phyloP scores from a whole-genome alignment of 1,140 invertebrate species.

The Drosophila insularis region DNA sequence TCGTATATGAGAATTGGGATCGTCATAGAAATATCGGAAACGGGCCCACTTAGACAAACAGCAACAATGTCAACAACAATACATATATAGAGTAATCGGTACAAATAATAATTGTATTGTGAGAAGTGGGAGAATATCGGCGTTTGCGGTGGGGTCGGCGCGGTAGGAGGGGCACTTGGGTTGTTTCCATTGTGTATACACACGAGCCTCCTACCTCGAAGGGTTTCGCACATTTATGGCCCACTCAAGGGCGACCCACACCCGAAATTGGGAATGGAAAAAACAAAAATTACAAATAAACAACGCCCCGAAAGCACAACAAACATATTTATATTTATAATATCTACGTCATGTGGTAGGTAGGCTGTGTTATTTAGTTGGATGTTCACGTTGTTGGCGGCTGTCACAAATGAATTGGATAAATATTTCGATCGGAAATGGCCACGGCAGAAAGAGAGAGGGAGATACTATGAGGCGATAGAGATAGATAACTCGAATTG shows the following conservation, averaged over 20 bases:
- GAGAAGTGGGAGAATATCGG: conserved; percentile 1
- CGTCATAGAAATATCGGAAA: conserved; percentile 47
- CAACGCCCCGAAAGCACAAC: conserved; percentile 31
- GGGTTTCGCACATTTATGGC: conserved; percentile 36
- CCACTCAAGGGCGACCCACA: conserved; percentile 40
- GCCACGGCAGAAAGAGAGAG: neutral
- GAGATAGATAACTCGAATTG: conserved; percentile 2
- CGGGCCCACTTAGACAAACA: conserved; percentile 55
- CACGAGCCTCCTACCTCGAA: conserved; percentile 55
- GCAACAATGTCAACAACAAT: conserved; percentile 50
- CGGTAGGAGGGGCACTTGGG: conserved; percentile 43
- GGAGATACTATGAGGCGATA: too few relatives aligned
- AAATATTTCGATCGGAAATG: conserved; percentile 18
- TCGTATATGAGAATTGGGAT: neutral
- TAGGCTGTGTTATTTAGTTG: conserved; percentile 14
- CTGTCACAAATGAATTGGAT: conserved; percentile 20
- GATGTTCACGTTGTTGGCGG: conserved; percentile 18
- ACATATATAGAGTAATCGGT: conserved; percentile 30
- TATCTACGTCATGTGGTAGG: conserved; percentile 30
- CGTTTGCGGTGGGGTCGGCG: too few relatives aligned
- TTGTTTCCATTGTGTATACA: conserved; percentile 61
- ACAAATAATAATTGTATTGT: conserved; percentile 5
- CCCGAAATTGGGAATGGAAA: conserved; percentile 4
- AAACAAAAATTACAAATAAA: conserved; percentile 14
- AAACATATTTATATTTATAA: conserved; percentile 2